Evolutionary conservation across 64 coral and sea anemone species (phyloP), one percentile per base, ranked within the genome.

Genomic region (Montipora cactus): DNA sequence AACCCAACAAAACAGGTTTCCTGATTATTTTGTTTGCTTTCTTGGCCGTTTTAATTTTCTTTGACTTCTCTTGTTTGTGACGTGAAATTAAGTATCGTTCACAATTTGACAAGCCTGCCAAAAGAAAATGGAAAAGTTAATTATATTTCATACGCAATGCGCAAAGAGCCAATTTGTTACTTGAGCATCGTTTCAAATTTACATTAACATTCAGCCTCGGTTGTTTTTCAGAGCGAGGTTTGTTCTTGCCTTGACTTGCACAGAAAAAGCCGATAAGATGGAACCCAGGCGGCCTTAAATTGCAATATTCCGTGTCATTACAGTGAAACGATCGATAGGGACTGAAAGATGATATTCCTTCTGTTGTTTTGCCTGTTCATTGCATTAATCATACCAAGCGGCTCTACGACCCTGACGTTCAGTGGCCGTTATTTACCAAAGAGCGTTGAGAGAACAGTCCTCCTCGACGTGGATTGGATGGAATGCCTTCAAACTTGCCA

Each of bases 81-180:
- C 61, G 67, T 47, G 19, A 84, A 68, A 84, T 84, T 50, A 5
- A 84, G 18, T 68, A 69, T n/a, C 59, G 50, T 50, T 86, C 44
- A 86, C 64, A 86, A 71, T 86, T 69, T 70, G 82, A 86, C 64
- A 44, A 19, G 15, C 4, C 82, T 86, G 82, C 64, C 82, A 86
- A 86, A 86, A 72, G 18, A 71, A 86, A n/a, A 70, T 86, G 16
- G 46, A 72, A 86, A 47, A 20, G 14, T 6, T 10, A 70, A 49
- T n/a, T 86, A 21, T 86, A 45, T 86, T 86, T 71, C 9, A 13
- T 86, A 59, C 19, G 12, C 21, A 69, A 28, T 71, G 44, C 64
- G 67, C 50, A 51, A 50, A 10, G 37, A 19, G 4, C 64, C 7
- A 45, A 47, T 86, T 86, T 72, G 45, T 71, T 86, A 71, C 82